Evolutionary conservation across 2,888 invertebrate genomes (phyloP), one percentile per base, ranked within the genome.

Genomic region (Dryocosmus kuriphilus): DNA sequence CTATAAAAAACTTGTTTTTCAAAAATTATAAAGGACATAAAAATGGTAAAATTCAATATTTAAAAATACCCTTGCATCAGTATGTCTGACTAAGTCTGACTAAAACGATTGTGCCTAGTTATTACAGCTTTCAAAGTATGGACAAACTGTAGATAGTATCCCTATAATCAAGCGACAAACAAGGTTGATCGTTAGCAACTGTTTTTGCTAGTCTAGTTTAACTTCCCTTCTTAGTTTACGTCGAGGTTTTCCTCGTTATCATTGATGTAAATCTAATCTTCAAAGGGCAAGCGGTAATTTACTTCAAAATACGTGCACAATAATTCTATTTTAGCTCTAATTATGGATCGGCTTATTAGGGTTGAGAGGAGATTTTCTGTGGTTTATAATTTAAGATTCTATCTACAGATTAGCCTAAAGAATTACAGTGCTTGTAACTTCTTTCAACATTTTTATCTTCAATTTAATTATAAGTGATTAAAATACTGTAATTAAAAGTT

Each of bases 191-290:
- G 35, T 63, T 22, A 32, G n/a, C n/a, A 35, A 38, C 32, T 60
- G 63, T 63, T 63, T 63, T 63, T 63, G 8, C 6, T 14, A 32
- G 8, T 32, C n/a, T 63, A 32, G n/a, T n/a, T 63, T 35, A 35
- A 9, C 35, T 62, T 19, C n/a, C 32, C 22, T n/a, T 35, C 11
- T n/a, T 14, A 16, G 19, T 63, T 63, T n/a, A 32, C 35, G 63
- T 63, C 35, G 22, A 63, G 63, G 63, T 63, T 63, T 32, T 22
- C 14, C n/a, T n/a, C n/a, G 9, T 63, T 63, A 63, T 63, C 63
- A n/a, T 51, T 71, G 5, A 71, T 30, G 30, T 71, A 51, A 51
- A 30, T 51, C 14, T 51, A 51, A 51, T 51, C 51, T 30, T n/a
- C 71, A 30, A 30, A 46, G 27, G 27, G 11, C 62, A 9, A 35